These are phyloP conservation scores for Synergus umbraculus DNA, from an alignment of 2,888 invertebrate species.

Conservation along the genomic window DNA sequence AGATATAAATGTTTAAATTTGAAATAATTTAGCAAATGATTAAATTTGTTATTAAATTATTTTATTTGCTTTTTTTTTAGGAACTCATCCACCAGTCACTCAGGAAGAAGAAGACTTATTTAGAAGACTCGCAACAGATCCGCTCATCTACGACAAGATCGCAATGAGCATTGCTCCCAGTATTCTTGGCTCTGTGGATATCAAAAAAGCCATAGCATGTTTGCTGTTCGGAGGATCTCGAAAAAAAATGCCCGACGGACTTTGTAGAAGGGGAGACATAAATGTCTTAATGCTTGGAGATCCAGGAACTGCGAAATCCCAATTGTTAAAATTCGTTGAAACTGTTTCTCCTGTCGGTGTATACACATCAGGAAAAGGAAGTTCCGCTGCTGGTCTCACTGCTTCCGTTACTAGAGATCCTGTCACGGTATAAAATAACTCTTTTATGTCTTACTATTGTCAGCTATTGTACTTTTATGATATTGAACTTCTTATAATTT, in stretches of 20 bases:
- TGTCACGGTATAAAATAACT: constrained; percentile 83
- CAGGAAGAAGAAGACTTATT: constrained; percentile 90
- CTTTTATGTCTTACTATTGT: background rate
- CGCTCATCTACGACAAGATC: constrained; percentile 93
- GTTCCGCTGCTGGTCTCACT: constrained; percentile 98
- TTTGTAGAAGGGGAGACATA: constrained; percentile 97
- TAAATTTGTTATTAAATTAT: background rate
- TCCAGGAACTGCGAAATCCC: constrained; percentile 99
- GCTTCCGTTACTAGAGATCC: constrained; percentile 98
- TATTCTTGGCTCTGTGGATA: constrained; percentile 95
- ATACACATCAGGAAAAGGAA: constrained; percentile 99
- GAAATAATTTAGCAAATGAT: constrained; percentile 6
- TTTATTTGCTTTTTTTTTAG: constrained; percentile 52
- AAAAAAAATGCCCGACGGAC: constrained; percentile 94
- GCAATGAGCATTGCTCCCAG: constrained; percentile 96
- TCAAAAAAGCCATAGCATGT: constrained; percentile 97
- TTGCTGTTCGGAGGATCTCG: constrained; percentile 95
- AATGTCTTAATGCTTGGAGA: constrained; percentile 97
- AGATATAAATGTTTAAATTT: constrained; percentile 61
- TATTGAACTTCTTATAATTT: background rate
- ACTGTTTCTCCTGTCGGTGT: constrained; percentile 95
- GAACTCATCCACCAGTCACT: constrained; percentile 77
- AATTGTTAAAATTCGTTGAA: constrained; percentile 97
- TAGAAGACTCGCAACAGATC: constrained; percentile 88
- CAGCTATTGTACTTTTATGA: background rate